Base-by-base conservation (phyloP, 2,113 vertebrate genomes). In the Nicator chloris region DNA sequence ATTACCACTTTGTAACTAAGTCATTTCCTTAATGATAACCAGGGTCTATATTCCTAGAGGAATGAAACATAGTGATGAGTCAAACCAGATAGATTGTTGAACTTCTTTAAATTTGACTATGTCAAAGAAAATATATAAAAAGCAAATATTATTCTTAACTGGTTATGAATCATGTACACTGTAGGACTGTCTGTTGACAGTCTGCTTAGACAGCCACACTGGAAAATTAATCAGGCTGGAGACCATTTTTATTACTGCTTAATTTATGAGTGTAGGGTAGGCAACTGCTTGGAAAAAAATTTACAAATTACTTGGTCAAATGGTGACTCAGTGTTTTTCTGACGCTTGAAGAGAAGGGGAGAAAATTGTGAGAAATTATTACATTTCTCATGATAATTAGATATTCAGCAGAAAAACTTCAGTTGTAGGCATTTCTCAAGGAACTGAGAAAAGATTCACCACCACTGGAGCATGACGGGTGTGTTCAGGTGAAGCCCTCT, bases 201-300 rank as follows among this genome's bases (percentile, higher is more conserved):
- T 53, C n/a, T 91, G 31, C 45, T 86, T 65, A 70, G 44, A 39
- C 33, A 81, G 57, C 4, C 42, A 75, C 28, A 50, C 13, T 59
- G 44, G 50, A 64, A 94, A 86, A 81, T 86, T 88, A 83, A 71
- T 82, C 51, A 88, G 21, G 30, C 39, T 71, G 8, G 35, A 88
- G 35, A 85, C 39, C 22, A 39, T 79, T 90, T 61, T 82, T 85
- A 56, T 71, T 56, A 64, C 28, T 47, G 14, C 47, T 82, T 85
- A 84, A 70, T 78, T 86, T 81, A 33, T 61, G 87, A 83, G 7
- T 7, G 6, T 45, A 85, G 51, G 17, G 26, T 30, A 75, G 44
- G 33, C 7, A 75, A 63, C 42, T 54, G 9, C 56, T 83, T 59
- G 47, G 31, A 73, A 94, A 94, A 92, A 91, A 78, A 53, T 18